Evolutionary conservation across 2,797 vertebrate genomes (phyloP), one percentile per base, ranked within the genome.

Genomic region (Macroramphosus scolopax): DNA sequence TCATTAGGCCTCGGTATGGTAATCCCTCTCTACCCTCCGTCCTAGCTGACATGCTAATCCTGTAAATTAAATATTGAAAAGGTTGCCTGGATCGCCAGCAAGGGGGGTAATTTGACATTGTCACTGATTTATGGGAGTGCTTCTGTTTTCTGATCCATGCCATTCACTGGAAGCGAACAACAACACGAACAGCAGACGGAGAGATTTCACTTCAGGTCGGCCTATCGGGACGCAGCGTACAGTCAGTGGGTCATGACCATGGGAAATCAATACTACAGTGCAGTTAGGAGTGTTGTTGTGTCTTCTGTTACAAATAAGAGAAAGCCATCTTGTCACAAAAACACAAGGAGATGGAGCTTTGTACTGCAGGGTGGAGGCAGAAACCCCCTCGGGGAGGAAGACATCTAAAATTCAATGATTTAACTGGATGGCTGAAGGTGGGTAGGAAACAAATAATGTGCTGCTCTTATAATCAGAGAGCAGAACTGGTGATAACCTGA

Each of bases 221-320:
- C 62, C 28, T 22, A 38, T 71, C 45, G 33, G 32, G 39, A 39
- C 30, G 2, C 18, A 29, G 15, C 10, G 52, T n/a, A 31, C 6
- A 40, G 38, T 35, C 38, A 47, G 55, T 43, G 50, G 30, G 50
- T 60, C 52, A 18, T 15, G 56, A 50, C 66, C 12, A 32, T 45
- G 59, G 76, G 48, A 55, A 53, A 75, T 82, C 73, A 66, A 78
- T 83, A 63, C n/a, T 51, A 55, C 49, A 43, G 12, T n/a, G 33
- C 48, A 47, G 67, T 71, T 47, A 52, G 3, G 1, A 24, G 30
- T 45, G 38, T 51, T 71, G 60, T 68, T 65, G 44, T 49, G 35
- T 55, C n/a, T n/a, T n/a, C n/a, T n/a, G 30, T 12, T 13, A 51
- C 47, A 56, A 63, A 42, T 44, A 28, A 63, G 20, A 61, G 47